Percentiles rank a stretch among this genome's conserved stretches.
These are phyloP conservation scores for Notothenia rossii DNA, from an alignment of 2,113 vertebrate genomes.

Conservation along the genomic window DNA sequence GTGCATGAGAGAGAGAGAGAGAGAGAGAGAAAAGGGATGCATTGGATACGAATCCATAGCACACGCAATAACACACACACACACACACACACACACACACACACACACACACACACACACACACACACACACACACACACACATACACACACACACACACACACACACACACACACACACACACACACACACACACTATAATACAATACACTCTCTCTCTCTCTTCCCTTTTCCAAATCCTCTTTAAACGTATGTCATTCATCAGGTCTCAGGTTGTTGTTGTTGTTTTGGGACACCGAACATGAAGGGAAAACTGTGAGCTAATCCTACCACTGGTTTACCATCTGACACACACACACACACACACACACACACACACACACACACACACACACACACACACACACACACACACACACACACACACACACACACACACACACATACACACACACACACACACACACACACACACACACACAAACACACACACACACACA, in stretches of 20 bases:
- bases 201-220: not conserved
- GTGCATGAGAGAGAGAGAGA: too few relatives aligned
- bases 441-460: not conserved
- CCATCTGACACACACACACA: not conserved
- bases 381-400: too few relatives aligned
- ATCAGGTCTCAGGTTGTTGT: slow-evolving; percentile 49
- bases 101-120: too few relatives aligned
- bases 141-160: too few relatives aligned
- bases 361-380: not conserved
- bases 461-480: not conserved
- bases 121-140: too few relatives aligned
- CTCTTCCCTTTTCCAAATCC: slow-evolving; percentile 32
- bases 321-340: slow-evolving; percentile 36
- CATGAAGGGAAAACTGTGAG: slow-evolving; percentile 13
- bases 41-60: too few relatives aligned
- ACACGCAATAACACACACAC: too few relatives aligned
- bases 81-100: too few relatives aligned
- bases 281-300: not conserved
- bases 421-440: too few relatives aligned
- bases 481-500: not conserved
- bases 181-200: not conserved
- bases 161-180: too few relatives aligned
- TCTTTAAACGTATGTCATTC: slow-evolving; percentile 44
- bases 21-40: too few relatives aligned
- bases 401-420: not conserved